Evolutionary conservation across 2,113 vertebrate species (phyloP).

Genomic region (Rutilus rutilus): DNA sequence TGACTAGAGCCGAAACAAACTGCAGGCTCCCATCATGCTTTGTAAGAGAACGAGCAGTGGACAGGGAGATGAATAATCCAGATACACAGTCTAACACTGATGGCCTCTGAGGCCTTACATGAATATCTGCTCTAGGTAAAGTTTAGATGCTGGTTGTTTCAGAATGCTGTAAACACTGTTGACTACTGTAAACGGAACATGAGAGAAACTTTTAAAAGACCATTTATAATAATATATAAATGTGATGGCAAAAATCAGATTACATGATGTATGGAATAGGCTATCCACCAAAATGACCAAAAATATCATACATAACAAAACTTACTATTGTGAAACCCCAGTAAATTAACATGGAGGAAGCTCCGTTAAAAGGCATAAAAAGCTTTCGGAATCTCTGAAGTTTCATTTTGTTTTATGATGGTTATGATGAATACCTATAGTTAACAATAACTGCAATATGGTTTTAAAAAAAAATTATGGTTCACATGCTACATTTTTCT

Average conservation of each 20-base stretch:
- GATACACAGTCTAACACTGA: conserved; percentile 27
- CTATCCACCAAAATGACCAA: background rate
- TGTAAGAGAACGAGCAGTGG: background rate
- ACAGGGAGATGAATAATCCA: conserved; percentile 42
- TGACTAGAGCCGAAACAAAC: conserved; percentile 30
- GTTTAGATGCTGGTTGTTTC: background rate
- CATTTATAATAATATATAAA: background rate
- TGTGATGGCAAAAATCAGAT: background rate
- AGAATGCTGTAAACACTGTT: conserved; percentile 7
- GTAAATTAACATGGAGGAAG: background rate
- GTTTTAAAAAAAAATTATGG: too few relatives aligned
- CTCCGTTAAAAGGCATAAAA: too few relatives aligned
- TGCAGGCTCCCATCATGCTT: conserved; percentile 36
- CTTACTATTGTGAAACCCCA: background rate
- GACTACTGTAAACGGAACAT: background rate
- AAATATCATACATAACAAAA: background rate
- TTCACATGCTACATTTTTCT: too few relatives aligned
- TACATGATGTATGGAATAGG: background rate
- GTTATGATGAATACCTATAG: too few relatives aligned
- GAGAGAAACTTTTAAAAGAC: background rate
- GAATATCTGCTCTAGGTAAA: background rate
- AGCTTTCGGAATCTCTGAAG: too few relatives aligned
- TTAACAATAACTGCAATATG: too few relatives aligned
- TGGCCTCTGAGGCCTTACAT: conserved; percentile 28
- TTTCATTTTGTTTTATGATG: too few relatives aligned